Conservation (phyloP, 2,113 vertebrate species). For the Anguilla rostrata region DNA sequence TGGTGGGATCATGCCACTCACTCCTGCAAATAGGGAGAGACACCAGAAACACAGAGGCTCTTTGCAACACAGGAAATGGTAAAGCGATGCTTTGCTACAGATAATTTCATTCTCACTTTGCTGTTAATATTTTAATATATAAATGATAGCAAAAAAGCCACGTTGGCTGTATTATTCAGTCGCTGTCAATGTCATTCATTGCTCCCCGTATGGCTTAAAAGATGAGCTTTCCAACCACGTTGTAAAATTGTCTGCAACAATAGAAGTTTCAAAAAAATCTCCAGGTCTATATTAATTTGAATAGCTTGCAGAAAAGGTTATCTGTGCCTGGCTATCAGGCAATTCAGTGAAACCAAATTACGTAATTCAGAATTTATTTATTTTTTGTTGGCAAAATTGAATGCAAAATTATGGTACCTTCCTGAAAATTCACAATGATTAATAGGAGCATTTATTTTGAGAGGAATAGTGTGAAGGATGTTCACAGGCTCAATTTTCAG, state of each 20-base stretch:
- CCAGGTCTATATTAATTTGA: background rate
- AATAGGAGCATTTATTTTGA: background rate
- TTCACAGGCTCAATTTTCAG: constrained; percentile 2
- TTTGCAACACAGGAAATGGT: background rate
- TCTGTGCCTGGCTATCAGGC: background rate
- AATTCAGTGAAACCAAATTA: background rate
- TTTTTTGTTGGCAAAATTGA: background rate
- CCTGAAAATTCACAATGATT: background rate
- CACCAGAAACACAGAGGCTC: background rate
- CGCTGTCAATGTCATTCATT: background rate
- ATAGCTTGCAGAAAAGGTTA: background rate
- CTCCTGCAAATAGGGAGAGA: constrained; percentile 5
- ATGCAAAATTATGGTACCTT: background rate
- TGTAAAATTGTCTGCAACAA: background rate
- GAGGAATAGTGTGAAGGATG: background rate
- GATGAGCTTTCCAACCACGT: background rate
- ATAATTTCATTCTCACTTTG: background rate
- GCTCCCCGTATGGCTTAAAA: background rate
- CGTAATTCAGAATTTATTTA: background rate
- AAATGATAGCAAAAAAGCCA: background rate
- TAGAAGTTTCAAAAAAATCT: background rate
- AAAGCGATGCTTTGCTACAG: background rate
- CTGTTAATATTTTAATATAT: background rate
- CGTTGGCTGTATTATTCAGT: background rate
- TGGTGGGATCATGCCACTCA: background rate